Evolutionary conservation across 2,888 invertebrate species (phyloP).

Genomic region (Petrolisthes manimaculis): DNA sequence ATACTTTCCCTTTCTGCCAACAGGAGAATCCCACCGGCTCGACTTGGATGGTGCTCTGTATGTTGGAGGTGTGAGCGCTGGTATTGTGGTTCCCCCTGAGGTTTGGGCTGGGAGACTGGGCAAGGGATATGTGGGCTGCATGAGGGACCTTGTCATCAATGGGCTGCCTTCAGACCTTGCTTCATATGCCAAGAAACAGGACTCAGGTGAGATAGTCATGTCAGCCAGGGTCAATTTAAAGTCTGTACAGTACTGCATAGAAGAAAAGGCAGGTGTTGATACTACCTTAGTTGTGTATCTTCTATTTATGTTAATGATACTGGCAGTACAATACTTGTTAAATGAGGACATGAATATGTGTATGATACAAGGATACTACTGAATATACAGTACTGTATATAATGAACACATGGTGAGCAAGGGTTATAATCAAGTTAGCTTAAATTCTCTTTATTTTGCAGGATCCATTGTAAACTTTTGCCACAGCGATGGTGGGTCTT

Average conservation of each 20-base stretch:
- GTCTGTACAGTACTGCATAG: too few relatives aligned
- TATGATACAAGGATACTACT: too few relatives aligned
- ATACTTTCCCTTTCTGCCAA: slow-evolving; percentile 66
- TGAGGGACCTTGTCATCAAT: slow-evolving; percentile 89
- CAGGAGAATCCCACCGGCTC: slow-evolving; percentile 87
- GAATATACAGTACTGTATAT: too few relatives aligned
- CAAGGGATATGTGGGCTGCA: slow-evolving; percentile 93
- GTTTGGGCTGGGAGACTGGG: slow-evolving; percentile 91
- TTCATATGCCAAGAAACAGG: slow-evolving; percentile 88
- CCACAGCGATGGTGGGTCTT: slow-evolving; percentile 75
- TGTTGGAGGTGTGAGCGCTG: slow-evolving; percentile 89
- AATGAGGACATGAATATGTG: too few relatives aligned
- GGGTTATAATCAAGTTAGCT: neutral
- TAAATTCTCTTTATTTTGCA: slow-evolving; percentile 69
- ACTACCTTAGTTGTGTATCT: too few relatives aligned
- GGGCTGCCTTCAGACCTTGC: slow-evolving; percentile 90
- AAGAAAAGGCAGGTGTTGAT: too few relatives aligned
- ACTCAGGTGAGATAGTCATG: slow-evolving; percentile 77
- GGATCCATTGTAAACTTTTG: slow-evolving; percentile 91
- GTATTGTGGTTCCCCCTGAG: slow-evolving; percentile 83
- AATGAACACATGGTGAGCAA: too few relatives aligned
- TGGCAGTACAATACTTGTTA: too few relatives aligned
- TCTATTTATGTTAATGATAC: too few relatives aligned
- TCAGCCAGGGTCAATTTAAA: too few relatives aligned
- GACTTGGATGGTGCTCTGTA: slow-evolving; percentile 90